Conservation (phyloP, 2,797 vertebrate genomes). For the Diplodus puntazzo region DNA sequence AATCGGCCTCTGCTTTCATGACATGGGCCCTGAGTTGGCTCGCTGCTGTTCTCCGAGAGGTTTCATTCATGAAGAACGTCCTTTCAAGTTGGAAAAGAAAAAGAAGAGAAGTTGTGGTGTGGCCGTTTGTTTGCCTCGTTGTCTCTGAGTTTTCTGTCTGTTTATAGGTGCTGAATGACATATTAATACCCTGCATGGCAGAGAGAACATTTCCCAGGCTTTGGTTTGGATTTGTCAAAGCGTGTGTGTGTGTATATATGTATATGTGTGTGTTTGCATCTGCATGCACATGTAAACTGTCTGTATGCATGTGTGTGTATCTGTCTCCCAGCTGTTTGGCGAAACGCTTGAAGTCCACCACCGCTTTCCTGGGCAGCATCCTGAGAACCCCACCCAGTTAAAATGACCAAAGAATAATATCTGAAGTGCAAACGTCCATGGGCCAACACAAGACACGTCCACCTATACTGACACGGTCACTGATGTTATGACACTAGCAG, state of each 20-base stretch:
- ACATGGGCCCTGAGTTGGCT: constrained; percentile 76
- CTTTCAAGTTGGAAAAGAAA: constrained; percentile 36
- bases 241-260: constrained; percentile 53
- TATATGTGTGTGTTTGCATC: constrained; percentile 72
- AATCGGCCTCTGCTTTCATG: constrained; percentile 56
- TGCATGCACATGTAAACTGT: constrained; percentile 64
- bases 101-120: constrained; percentile 44
- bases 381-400: constrained; percentile 53
- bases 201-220: constrained; percentile 92
- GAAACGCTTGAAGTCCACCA: constrained; percentile 46
- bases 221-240: constrained; percentile 88
- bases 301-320: constrained; percentile 23
- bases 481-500: constrained; percentile 68
- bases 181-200: constrained; percentile 95
- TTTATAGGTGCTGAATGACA: constrained; percentile 73
- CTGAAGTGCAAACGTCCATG: constrained; percentile 55
- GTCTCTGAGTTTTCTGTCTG: constrained; percentile 52
- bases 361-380: constrained; percentile 83
- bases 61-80: constrained; percentile 42
- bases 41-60: constrained; percentile 41
- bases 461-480: constrained; percentile 63
- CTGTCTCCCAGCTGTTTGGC: constrained; percentile 37
- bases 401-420: constrained; percentile 61
- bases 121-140: constrained; percentile 54
- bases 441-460: constrained; percentile 54